A percentile compares a stretch with the other conserved stretches of the same genome.
Conservation (phyloP, 1,140 invertebrate species). For the Fopius arisanus region DNA sequence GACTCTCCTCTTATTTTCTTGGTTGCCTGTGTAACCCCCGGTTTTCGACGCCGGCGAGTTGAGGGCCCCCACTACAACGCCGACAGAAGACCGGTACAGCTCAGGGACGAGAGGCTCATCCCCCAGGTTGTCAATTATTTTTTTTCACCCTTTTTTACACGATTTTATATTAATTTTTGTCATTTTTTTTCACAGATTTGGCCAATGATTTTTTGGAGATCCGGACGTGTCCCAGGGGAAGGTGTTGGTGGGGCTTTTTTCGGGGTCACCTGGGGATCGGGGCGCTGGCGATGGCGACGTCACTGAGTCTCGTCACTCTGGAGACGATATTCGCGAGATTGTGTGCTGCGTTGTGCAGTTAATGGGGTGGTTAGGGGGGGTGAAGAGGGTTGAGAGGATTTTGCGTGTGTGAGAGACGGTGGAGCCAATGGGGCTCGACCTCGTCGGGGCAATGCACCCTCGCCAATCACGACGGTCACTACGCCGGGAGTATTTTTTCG, state of each 20-base stretch:
- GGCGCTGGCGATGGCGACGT: background rate
- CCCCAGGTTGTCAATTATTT: background rate
- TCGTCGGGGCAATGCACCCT: background rate
- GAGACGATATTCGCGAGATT: background rate
- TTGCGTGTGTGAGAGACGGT: background rate
- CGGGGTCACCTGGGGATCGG: background rate
- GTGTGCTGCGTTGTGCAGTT: background rate
- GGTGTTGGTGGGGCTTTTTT: too few relatives aligned
- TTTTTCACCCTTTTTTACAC: background rate
- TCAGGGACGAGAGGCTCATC: background rate
- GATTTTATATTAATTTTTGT: background rate
- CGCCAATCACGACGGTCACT: background rate
- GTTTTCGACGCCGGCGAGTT: constrained; percentile 11
- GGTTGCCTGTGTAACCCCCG: background rate
- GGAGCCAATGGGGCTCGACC: background rate
- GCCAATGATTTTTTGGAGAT: background rate
- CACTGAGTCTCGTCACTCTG: background rate
- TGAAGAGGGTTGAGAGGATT: too few relatives aligned
- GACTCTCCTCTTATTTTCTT: constrained; percentile 14
- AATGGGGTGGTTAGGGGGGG: background rate
- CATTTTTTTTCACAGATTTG: background rate
- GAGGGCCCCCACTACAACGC: constrained; percentile 1
- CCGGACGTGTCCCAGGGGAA: too few relatives aligned
- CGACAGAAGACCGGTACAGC: constrained; percentile 14
- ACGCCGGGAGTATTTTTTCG: background rate